Evolutionary conservation across 2,797 vertebrate genomes (phyloP).

Genomic region (Bryconaethiops microstoma): DNA sequence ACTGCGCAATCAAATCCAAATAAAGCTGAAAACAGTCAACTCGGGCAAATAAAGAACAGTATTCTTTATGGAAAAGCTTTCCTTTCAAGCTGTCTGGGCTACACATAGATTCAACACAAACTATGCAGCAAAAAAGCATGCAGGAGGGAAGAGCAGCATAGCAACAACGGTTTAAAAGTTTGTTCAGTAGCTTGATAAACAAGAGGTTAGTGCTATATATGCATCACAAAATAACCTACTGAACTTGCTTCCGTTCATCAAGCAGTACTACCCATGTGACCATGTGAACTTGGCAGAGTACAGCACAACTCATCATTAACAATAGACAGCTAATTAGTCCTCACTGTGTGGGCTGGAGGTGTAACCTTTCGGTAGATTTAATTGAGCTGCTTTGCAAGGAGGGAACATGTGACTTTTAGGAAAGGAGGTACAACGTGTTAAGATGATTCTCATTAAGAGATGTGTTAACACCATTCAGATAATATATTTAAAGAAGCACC

Average conservation of each 20-base stretch:
- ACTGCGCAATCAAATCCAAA: neutral
- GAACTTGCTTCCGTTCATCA: neutral
- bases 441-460: neutral
- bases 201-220: neutral
- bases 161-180: neutral
- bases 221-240: neutral
- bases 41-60: neutral
- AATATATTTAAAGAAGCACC: neutral
- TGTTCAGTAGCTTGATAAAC: neutral
- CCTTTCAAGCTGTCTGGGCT: neutral
- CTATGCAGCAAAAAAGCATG: neutral
- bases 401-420: conserved; percentile 13
- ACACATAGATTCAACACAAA: neutral
- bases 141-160: neutral
- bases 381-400: conserved; percentile 26
- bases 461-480: conserved; percentile 1
- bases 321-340: conserved; percentile 1
- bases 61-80: neutral
- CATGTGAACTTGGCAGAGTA: neutral
- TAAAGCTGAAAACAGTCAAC: neutral
- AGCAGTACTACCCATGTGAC: neutral
- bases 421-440: conserved; percentile 5
- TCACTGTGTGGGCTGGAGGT: conserved; percentile 34
- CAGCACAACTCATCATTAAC: conserved; percentile 2
- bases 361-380: conserved; percentile 25